Percentiles rank a stretch among this genome's conserved stretches.
Conservation (phyloP, 2,113 vertebrate genomes). For the Mandrillus leucophaeus region DNA sequence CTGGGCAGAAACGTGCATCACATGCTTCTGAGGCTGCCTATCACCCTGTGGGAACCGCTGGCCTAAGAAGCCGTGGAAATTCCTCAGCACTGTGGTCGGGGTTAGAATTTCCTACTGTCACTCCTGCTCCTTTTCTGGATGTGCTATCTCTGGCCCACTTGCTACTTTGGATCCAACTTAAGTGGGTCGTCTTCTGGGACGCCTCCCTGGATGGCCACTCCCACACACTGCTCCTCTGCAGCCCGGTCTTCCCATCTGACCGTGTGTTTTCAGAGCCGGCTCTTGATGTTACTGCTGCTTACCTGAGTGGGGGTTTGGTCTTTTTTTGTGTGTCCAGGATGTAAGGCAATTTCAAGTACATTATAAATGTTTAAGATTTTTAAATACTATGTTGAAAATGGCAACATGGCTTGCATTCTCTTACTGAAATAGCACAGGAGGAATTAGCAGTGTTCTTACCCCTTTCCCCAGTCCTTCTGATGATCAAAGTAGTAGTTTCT, state of each 20-base stretch:
- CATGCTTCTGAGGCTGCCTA: neutral
- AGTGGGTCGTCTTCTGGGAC: neutral
- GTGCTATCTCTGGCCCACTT: neutral
- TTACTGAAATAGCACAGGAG: neutral
- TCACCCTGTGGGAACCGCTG: neutral
- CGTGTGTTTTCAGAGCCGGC: neutral
- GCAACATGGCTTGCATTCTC: neutral
- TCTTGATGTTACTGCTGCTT: neutral
- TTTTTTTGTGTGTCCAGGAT: neutral
- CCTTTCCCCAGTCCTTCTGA: neutral
- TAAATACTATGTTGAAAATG: neutral
- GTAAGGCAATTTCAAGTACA: neutral
- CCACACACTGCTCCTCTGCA: neutral
- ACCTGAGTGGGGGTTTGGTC: neutral
- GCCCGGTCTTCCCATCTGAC: neutral
- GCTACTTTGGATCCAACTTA: neutral
- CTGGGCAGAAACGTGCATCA: too few relatives aligned
- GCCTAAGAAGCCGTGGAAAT: neutral
- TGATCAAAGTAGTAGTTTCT: neutral
- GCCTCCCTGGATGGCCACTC: neutral
- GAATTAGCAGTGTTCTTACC: neutral
- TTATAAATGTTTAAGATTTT: neutral
- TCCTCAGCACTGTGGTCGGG: too few relatives aligned
- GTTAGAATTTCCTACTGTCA: neutral
- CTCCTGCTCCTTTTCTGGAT: too few relatives aligned